A percentile compares a stretch with the other conserved stretches of the same genome.
phyloP scores from a whole-genome alignment of 2,888 invertebrate species.

The Orthosia incerta region DNA sequence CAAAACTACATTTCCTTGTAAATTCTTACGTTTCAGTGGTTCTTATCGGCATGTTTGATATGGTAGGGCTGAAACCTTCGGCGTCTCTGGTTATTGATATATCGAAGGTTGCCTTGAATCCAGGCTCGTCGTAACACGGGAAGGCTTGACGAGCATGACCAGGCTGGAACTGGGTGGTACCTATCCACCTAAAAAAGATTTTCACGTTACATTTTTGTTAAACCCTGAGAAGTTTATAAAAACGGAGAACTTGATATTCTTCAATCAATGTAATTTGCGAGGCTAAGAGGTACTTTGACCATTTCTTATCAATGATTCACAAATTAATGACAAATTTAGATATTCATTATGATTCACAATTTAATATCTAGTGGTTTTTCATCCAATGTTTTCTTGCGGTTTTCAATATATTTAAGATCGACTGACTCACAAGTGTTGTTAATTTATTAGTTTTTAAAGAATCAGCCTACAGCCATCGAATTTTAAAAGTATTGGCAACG shows the following conservation, averaged over 20 bases:
- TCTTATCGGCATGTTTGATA: conserved; percentile 93
- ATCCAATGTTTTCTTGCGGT: background rate
- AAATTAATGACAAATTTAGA: background rate
- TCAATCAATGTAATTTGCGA: background rate
- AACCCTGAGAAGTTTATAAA: background rate
- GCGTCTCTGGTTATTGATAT: conserved; percentile 92
- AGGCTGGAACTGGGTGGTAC: conserved; percentile 95
- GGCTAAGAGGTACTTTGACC: background rate
- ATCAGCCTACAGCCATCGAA: background rate
- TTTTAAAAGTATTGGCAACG: background rate
- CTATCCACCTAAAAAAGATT: conserved; percentile 92
- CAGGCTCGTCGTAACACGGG: conserved; percentile 97
- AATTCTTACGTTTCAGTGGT: conserved; percentile 69
- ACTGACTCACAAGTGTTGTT: background rate
- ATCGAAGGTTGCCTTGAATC: conserved; percentile 94
- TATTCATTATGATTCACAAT: background rate
- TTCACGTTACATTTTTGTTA: background rate
- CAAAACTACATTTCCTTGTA: background rate
- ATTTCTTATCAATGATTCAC: background rate
- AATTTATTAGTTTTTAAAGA: background rate
- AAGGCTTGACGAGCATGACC: conserved; percentile 95
- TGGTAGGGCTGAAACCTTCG: conserved; percentile 84
- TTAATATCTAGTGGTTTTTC: background rate
- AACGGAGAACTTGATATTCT: background rate
- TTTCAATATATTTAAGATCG: background rate